Evolutionary conservation across 2,888 invertebrate genomes (phyloP).

Genomic region (Noctua janthe): DNA sequence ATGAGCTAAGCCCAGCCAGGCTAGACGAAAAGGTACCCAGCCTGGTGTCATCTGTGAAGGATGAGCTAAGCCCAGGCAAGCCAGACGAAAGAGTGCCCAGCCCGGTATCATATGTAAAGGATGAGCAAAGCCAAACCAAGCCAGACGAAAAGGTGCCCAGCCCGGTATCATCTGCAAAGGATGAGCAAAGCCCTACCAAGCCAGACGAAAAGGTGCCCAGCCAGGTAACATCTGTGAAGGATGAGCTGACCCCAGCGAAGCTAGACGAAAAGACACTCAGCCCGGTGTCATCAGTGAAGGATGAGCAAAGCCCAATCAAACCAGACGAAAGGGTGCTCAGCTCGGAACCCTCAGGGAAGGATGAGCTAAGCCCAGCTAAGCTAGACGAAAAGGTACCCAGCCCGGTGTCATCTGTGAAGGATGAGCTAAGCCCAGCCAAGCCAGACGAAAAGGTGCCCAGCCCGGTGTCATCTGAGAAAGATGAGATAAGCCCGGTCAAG

Average conservation of each 20-base stretch:
- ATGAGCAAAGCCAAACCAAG: rapidly evolving
- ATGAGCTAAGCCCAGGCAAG: neutral
- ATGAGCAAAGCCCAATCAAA: neutral
- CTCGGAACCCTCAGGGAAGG: rapidly evolving
- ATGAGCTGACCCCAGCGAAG: neutral
- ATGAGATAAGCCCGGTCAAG: neutral
- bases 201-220: constrained; percentile 6
- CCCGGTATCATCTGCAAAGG: neutral
- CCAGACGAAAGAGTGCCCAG: neutral
- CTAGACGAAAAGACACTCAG: constrained; percentile 8
- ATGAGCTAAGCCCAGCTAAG: neutral
- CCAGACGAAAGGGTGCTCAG: neutral
- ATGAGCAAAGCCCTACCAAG: neutral
- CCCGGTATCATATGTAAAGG: rapidly evolving
- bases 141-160: neutral
- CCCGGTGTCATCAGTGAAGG: neutral
- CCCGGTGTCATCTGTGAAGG: neutral
- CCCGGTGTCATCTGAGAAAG: rapidly evolving
- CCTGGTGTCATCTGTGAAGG: neutral
- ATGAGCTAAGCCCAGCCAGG: neutral
- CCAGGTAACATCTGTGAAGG: neutral
- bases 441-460: neutral
- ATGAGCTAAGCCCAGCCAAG: neutral
- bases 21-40: neutral
- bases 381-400: neutral